Evolutionary conservation across 2,888 invertebrate species (phyloP).

Genomic region (Dorcus parallelipipedus): DNA sequence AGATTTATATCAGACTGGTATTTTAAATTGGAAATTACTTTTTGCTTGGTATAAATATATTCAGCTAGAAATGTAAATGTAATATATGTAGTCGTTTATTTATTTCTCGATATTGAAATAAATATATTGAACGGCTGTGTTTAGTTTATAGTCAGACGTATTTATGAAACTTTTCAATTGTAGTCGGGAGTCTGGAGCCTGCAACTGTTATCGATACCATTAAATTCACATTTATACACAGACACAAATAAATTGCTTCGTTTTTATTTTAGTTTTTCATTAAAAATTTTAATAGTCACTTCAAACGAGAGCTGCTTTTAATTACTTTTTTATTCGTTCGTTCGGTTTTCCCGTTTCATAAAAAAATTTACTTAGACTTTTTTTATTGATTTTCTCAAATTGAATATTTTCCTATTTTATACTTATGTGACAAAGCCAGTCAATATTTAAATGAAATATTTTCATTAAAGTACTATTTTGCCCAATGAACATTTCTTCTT

Average conservation of each 20-base stretch:
- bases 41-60: constrained; percentile 31
- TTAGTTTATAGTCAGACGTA: constrained; percentile 32
- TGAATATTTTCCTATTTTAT: no score
- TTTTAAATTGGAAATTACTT: constrained; percentile 36
- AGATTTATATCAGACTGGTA: constrained; percentile 34
- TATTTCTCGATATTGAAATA: constrained; percentile 31
- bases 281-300: constrained; percentile 1
- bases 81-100: constrained; percentile 21
- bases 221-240: constrained; percentile 25
- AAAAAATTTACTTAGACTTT: neutral
- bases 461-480: no score
- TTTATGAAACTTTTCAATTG: constrained; percentile 35
- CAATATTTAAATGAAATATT: no score
- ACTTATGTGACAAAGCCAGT: no score
- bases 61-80: constrained; percentile 25
- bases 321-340: neutral
- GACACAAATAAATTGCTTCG: constrained; percentile 13
- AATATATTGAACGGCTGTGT: constrained; percentile 30
- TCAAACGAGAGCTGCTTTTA: constrained; percentile 1
- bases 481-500: no score
- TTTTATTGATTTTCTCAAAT: no score
- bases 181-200: constrained; percentile 30
- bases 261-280: constrained; percentile 2
- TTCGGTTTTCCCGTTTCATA: neutral
- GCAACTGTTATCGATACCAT: constrained; percentile 33